These are phyloP conservation scores for Gnatocerus cornutus DNA, from an alignment of 2,888 invertebrate species.

Conservation along the genomic window DNA sequence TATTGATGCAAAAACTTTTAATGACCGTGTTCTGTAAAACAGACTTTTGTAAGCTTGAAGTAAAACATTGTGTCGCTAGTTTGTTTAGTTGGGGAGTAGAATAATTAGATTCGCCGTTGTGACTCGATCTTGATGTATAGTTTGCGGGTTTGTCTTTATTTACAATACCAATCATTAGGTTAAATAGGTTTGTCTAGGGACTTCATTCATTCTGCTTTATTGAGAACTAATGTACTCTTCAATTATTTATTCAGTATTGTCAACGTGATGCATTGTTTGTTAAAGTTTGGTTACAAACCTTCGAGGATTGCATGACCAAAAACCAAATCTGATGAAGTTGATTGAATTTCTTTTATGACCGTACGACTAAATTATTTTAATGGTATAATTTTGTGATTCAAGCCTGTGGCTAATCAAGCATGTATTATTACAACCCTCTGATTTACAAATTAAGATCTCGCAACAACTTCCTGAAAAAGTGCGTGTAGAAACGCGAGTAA, in stretches of 20 bases:
- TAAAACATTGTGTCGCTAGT: constrained; percentile 33
- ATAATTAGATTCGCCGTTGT: constrained; percentile 27
- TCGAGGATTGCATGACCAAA: constrained; percentile 21
- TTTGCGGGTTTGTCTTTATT: constrained; percentile 20
- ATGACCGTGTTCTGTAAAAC: constrained; percentile 34
- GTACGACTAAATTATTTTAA: background rate
- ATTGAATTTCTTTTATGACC: constrained; percentile 5
- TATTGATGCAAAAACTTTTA: constrained; percentile 46
- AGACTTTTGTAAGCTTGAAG: constrained; percentile 25
- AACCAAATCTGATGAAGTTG: constrained; percentile 1
- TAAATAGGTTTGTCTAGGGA: constrained; percentile 9
- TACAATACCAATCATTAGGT: constrained; percentile 18
- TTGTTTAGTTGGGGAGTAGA: constrained; percentile 22
- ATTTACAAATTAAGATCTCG: constrained; percentile 30
- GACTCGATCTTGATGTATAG: constrained; percentile 19
- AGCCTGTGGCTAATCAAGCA: constrained; percentile 21
- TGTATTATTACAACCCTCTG: constrained; percentile 14
- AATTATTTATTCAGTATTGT: constrained; percentile 22
- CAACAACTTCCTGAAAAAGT: constrained; percentile 32
- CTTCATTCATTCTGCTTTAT: constrained; percentile 15
- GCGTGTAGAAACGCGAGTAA: constrained; percentile 27
- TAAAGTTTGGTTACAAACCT: constrained; percentile 13
- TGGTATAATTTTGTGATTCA: constrained; percentile 7
- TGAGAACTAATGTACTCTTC: constrained; percentile 24
- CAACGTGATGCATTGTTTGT: constrained; percentile 24